phyloP scores from a whole-genome alignment of 2,888 invertebrate species.

The Gibbula magus region DNA sequence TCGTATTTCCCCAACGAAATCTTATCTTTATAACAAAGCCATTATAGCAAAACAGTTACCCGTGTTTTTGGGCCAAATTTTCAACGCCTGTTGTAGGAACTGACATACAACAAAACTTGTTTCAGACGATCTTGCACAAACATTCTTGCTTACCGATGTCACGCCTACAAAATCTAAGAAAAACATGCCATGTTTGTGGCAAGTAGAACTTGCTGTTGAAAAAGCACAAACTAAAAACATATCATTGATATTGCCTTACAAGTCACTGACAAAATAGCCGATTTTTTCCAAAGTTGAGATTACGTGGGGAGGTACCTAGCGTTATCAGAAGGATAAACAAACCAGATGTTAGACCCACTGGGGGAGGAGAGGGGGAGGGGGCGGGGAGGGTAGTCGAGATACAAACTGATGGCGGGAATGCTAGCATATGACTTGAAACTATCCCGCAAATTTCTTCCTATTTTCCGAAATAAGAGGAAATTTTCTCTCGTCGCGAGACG shows the following conservation, averaged over 20 bases:
- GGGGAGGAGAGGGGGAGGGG: not conserved
- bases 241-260: not conserved
- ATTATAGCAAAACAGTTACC: too few relatives aligned
- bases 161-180: not conserved
- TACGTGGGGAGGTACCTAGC: not conserved
- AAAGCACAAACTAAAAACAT: constrained; percentile 6
- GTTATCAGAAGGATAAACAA: not conserved
- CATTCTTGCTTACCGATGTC: not conserved
- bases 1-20: too few relatives aligned
- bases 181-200: not conserved
- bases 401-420: too few relatives aligned
- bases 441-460: not conserved
- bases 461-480: not conserved
- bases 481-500: not conserved
- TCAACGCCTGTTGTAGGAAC: not conserved
- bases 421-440: not conserved
- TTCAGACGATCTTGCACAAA: not conserved
- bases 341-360: not conserved
- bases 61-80: not conserved
- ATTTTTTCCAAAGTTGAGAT: not conserved
- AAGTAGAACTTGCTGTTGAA: not conserved
- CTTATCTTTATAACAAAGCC: too few relatives aligned
- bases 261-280: not conserved
- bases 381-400: too few relatives aligned
- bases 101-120: not conserved